These are phyloP conservation scores for Chunga burmeisteri DNA, from an alignment of 2,113 vertebrate species.

Conservation along the genomic window DNA sequence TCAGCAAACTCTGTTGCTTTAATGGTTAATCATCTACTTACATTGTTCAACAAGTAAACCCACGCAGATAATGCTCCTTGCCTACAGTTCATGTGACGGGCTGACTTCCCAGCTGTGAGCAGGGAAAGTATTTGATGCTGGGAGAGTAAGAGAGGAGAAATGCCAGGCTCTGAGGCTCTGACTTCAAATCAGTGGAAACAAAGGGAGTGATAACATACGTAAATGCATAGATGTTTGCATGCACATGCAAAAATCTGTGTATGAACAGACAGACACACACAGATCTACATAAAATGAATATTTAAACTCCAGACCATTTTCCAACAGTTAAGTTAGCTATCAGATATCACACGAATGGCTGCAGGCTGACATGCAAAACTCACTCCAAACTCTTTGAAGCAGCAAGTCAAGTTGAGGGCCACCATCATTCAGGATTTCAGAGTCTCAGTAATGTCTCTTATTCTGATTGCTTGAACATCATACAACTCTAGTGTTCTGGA, in stretches of 20 bases:
- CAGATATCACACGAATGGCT: background rate
- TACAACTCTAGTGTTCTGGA: background rate
- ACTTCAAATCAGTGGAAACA: background rate
- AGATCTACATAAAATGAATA: rapidly evolving
- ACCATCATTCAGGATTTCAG: background rate
- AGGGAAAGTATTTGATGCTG: background rate
- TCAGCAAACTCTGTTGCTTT: constrained; percentile 66
- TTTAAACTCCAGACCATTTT: background rate
- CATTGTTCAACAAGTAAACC: constrained; percentile 19
- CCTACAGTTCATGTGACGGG: constrained; percentile 7
- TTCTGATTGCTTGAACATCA: background rate
- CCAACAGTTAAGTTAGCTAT: background rate
- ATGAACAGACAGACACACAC: background rate
- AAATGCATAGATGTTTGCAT: rapidly evolving
- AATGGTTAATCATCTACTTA: constrained; percentile 67
- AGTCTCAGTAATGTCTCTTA: background rate
- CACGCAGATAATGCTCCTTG: constrained; percentile 29
- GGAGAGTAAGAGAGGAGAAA: background rate
- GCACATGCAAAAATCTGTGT: background rate
- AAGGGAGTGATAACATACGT: rapidly evolving
- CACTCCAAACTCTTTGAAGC: background rate
- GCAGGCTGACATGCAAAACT: background rate
- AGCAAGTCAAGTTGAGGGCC: background rate
- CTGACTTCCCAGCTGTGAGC: background rate
- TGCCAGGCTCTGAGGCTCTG: background rate